Percentiles rank a stretch among this genome's conserved stretches.
These are phyloP conservation scores for Mactra quadrangularis DNA, from an alignment of 1,140 invertebrate genomes.

Conservation along the genomic window DNA sequence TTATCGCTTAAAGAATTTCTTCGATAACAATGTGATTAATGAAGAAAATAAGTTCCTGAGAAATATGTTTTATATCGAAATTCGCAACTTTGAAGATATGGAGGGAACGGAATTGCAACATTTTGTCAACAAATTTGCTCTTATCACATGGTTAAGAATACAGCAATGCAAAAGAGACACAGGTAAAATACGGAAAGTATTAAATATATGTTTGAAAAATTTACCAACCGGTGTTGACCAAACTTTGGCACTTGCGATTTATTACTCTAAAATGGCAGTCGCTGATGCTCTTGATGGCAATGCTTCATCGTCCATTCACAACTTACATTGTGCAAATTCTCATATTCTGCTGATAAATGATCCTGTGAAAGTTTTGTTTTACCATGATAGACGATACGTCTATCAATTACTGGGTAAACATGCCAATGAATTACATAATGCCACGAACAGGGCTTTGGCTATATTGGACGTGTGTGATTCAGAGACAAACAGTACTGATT, in stretches of 20 bases:
- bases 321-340: not conserved
- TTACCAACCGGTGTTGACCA: not conserved
- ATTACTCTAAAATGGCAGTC: slow-evolving; percentile 4
- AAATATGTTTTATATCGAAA: no score
- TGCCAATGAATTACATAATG: no score
- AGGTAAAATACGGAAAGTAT: not conserved
- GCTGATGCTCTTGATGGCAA: not conserved
- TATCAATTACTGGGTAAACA: not conserved
- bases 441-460: not conserved
- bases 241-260: not conserved
- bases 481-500: not conserved
- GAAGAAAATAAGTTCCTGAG: no score
- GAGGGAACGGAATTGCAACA: not conserved
- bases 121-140: not conserved
- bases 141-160: not conserved
- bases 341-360: not conserved
- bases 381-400: not conserved
- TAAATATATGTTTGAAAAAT: not conserved
- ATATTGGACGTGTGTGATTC: not conserved
- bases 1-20: no score
- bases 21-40: no score
- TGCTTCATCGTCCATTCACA: not conserved
- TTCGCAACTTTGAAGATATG: no score
- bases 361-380: not conserved
- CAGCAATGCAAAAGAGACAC: slow-evolving; percentile 14